A percentile compares a stretch with the other conserved stretches of the same genome.
phyloP scores from a whole-genome alignment of 1,140 invertebrate species.

The Nautilus pompilius region DNA sequence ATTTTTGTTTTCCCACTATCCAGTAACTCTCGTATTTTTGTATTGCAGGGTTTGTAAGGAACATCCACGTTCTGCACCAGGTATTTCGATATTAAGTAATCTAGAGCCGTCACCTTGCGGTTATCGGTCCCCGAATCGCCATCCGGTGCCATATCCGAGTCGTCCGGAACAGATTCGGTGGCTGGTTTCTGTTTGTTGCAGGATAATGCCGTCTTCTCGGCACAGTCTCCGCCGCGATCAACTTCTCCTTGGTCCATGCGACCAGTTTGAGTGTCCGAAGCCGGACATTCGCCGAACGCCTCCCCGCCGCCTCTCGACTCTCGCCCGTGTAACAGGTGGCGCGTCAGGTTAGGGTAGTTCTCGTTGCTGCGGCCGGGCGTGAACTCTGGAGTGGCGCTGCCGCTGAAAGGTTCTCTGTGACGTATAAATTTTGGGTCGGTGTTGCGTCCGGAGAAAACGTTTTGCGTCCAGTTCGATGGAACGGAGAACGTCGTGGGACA shows the following conservation, averaged over 20 bases:
- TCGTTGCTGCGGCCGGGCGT: not conserved
- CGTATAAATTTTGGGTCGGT: too few relatives aligned
- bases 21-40: not conserved
- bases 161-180: not conserved
- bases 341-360: not conserved
- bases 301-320: not conserved
- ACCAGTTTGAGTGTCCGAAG: not conserved
- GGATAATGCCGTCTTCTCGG: not conserved
- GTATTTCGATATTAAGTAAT: constrained; percentile 3
- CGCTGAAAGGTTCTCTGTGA: not conserved
- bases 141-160: not conserved
- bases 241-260: not conserved
- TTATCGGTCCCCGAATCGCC: not conserved
- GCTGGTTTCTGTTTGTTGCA: not conserved
- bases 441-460: too few relatives aligned
- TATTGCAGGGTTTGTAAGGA: constrained; percentile 4
- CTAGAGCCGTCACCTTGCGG: not conserved
- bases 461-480: too few relatives aligned
- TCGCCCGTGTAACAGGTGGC: not conserved
- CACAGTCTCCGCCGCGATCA: not conserved
- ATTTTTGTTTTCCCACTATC: not conserved
- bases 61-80: constrained; percentile 6
- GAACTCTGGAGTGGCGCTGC: not conserved
- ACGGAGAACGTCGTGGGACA: not conserved
- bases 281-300: not conserved